Evolutionary conservation across 2,113 vertebrate genomes (phyloP).

Genomic region (Cisticola juncidis): DNA sequence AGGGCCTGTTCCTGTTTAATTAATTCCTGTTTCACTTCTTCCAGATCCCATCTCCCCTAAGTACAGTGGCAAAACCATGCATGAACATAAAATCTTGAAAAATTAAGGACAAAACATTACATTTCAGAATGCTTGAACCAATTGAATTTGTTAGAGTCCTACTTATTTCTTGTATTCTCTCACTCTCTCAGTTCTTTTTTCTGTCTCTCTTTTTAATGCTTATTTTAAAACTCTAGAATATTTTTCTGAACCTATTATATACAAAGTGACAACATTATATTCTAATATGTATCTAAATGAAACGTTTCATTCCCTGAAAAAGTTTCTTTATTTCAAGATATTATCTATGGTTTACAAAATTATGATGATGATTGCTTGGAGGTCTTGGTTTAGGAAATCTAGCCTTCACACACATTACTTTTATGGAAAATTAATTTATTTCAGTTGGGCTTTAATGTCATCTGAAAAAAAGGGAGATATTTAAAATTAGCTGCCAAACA

Average conservation of each 20-base stretch:
- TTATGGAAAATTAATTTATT: constrained; percentile 57
- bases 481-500: constrained; percentile 56
- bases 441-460: constrained; percentile 52
- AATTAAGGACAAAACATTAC: background rate
- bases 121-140: background rate
- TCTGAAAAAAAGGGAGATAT: constrained; percentile 18
- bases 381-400: constrained; percentile 26
- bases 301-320: constrained; percentile 23
- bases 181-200: background rate
- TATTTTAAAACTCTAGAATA: constrained; percentile 6
- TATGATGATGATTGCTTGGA: constrained; percentile 20
- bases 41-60: background rate
- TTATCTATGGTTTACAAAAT: constrained; percentile 29
- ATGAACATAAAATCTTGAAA: background rate
- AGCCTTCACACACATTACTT: constrained; percentile 31
- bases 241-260: background rate
- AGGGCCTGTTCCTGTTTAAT: background rate
- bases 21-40: background rate
- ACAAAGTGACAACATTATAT: background rate
- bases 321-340: constrained; percentile 7
- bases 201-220: background rate
- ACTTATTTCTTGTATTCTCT: background rate
- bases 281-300: constrained; percentile 45
- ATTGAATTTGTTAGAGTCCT: background rate
- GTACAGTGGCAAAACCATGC: background rate